These are phyloP conservation scores for Catocala sponsa DNA, from an alignment of 2,888 invertebrate genomes.

Conservation along the genomic window DNA sequence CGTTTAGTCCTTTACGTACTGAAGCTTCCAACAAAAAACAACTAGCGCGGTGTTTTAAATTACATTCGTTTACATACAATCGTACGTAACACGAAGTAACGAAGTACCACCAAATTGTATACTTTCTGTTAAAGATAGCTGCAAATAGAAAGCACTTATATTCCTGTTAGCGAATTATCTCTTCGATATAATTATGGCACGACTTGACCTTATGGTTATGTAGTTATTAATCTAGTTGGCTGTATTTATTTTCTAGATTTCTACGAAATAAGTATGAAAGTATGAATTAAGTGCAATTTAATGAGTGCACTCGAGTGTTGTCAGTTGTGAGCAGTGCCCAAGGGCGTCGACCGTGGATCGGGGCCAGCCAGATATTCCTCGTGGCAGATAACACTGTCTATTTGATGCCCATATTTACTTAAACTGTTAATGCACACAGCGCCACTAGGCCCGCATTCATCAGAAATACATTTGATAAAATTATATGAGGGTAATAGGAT, in stretches of 20 bases:
- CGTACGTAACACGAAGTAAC: too few species aligned
- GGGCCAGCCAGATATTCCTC: slow-evolving; percentile 57
- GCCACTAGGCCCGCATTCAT: not conserved
- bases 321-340: slow-evolving; percentile 52
- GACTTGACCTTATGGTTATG: not conserved
- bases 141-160: too few species aligned
- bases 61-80: too few species aligned
- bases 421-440: slow-evolving; percentile 27
- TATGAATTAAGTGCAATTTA: slow-evolving; percentile 1
- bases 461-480: slow-evolving; percentile 4
- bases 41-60: not conserved
- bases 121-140: too few species aligned
- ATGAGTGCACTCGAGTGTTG: slow-evolving; percentile 46
- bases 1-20: slow-evolving; percentile 35
- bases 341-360: slow-evolving; percentile 68
- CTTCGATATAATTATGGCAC: not conserved
- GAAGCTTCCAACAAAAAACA: slow-evolving; percentile 19
- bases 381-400: slow-evolving; percentile 55
- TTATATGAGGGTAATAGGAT: not conserved
- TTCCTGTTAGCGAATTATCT: not conserved
- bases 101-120: too few species aligned
- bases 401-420: slow-evolving; percentile 50
- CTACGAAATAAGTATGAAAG: slow-evolving; percentile 36
- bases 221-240: not conserved
- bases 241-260: slow-evolving; percentile 33